Conservation (phyloP, 2,113 vertebrate genomes). For the Trochalopteron elliotii region DNA sequence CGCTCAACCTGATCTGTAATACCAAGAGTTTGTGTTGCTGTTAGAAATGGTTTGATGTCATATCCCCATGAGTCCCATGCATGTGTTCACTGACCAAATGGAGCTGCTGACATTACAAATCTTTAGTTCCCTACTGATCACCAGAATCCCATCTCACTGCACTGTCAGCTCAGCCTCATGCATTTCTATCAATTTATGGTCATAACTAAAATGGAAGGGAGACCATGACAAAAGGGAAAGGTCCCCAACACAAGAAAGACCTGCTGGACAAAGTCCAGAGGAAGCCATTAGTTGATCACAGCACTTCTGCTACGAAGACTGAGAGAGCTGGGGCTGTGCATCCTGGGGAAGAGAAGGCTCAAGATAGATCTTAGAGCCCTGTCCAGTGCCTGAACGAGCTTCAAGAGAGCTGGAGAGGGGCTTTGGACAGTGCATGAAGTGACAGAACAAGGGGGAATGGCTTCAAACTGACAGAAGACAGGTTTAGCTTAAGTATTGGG, state of each 20-base stretch:
- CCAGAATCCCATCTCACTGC: not conserved
- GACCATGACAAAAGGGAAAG: not conserved
- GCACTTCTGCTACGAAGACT: not conserved
- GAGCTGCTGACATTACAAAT: not conserved
- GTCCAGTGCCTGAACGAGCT: not conserved
- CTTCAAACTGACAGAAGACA: not conserved
- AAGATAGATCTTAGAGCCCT: not conserved
- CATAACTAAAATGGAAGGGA: not conserved
- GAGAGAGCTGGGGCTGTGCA: not conserved
- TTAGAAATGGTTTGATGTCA: not conserved
- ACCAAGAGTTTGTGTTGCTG: not conserved
- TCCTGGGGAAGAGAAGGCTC: not conserved
- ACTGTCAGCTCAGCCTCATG: rapidly evolving
- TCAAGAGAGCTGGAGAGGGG: not conserved
- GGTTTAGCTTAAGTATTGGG: not conserved
- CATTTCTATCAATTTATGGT: not conserved
- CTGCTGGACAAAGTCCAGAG: not conserved
- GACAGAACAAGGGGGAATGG: not conserved
- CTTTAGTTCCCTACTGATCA: not conserved
- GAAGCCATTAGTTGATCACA: not conserved
- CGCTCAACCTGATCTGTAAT: not conserved
- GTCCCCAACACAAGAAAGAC: not conserved
- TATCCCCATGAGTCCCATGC: not conserved
- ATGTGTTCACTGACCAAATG: not conserved
- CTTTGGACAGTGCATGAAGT: not conserved